Evolutionary conservation across 2,113 vertebrate genomes (phyloP).

Genomic region (Charadrius vociferus): DNA sequence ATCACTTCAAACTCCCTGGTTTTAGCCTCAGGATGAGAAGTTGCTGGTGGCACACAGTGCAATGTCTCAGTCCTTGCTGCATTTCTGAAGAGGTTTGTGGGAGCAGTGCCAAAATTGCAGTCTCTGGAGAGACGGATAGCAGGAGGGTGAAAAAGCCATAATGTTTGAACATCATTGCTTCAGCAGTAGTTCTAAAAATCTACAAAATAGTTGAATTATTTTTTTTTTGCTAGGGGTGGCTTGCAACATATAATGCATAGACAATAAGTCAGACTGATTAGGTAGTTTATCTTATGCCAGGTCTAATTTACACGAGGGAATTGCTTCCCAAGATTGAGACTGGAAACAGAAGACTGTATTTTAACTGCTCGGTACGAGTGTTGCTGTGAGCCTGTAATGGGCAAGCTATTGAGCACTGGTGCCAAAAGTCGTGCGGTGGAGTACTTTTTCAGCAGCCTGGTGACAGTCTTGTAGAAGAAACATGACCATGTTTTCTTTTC

Average conservation of each 20-base stretch:
- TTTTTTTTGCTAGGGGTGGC: neutral
- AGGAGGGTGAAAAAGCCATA: neutral
- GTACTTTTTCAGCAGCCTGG: slow-evolving; percentile 25
- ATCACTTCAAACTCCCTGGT: neutral
- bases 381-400: slow-evolving; percentile 18
- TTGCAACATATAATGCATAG: neutral
- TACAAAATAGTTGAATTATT: neutral
- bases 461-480: slow-evolving; percentile 7
- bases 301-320: slow-evolving; percentile 38
- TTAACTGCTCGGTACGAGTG: neutral
- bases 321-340: neutral
- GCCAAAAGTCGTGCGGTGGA: neutral
- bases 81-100: neutral
- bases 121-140: neutral
- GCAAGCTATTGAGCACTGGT: neutral
- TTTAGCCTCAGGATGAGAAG: neutral
- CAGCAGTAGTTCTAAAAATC: neutral
- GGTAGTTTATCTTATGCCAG: slow-evolving; percentile 6
- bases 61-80: neutral
- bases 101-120: neutral
- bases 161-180: neutral
- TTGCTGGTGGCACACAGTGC: neutral
- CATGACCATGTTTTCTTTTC: slow-evolving; percentile 45
- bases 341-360: neutral
- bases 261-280: slow-evolving; percentile 25